Evolutionary conservation across 1,140 invertebrate species (phyloP).

Genomic region (Gryllus bimaculatus): DNA sequence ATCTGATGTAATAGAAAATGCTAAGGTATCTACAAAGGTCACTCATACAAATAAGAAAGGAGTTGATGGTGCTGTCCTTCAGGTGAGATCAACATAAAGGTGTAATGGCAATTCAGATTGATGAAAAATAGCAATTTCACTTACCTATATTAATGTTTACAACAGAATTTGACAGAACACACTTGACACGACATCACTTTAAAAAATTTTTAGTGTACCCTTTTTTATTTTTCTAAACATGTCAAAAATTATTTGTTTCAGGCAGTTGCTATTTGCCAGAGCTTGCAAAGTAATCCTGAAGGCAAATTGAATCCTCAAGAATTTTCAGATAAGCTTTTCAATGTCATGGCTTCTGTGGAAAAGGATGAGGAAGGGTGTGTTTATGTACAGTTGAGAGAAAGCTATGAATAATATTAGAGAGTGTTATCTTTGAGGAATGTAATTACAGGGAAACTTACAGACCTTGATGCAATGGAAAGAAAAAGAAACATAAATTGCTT

Average conservation of each 20-base stretch:
- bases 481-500: too few species aligned
- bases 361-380: constrained; percentile 37
- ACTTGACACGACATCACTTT: too few species aligned
- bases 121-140: too few species aligned
- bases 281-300: constrained; percentile 37
- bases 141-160: too few species aligned
- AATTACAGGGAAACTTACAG: too few species aligned
- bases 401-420: too few species aligned
- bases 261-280: constrained; percentile 46
- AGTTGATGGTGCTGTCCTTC: constrained; percentile 58
- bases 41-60: constrained; percentile 59
- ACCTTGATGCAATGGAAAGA: too few species aligned
- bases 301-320: constrained; percentile 36
- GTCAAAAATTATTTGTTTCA: neutral
- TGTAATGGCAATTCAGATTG: neutral
- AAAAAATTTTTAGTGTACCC: too few species aligned
- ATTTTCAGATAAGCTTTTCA: constrained; percentile 46
- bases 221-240: neutral
- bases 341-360: constrained; percentile 51
- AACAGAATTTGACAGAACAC: too few species aligned
- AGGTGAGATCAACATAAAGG: constrained; percentile 32
- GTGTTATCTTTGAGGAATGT: too few species aligned
- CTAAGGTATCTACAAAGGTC: constrained; percentile 43
- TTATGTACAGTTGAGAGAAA: neutral
- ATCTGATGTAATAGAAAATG: constrained; percentile 40